Conservation (phyloP, 2,113 vertebrate species). For the Diadophis punctatus region DNA sequence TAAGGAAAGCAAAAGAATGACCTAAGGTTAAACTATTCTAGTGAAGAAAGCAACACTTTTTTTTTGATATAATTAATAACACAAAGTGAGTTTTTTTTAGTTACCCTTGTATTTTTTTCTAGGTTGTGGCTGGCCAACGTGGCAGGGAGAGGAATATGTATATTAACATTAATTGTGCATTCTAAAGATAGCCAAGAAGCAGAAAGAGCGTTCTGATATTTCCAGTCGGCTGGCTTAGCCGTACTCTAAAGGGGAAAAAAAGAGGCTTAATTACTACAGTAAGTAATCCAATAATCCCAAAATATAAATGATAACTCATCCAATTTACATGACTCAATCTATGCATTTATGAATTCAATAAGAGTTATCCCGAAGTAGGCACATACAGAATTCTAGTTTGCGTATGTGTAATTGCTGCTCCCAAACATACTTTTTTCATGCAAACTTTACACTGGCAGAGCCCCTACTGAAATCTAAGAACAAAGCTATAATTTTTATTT, state of each 20-base stretch:
- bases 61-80: not conserved
- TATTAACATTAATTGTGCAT: constrained; percentile 80
- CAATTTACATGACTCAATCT: not conserved
- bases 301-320: not conserved
- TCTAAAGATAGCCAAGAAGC: constrained; percentile 79
- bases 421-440: not conserved
- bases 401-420: not conserved
- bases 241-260: constrained; percentile 68
- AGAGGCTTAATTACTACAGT: not conserved
- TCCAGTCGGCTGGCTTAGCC: constrained; percentile 92
- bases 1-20: not conserved
- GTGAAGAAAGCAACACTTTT: not conserved
- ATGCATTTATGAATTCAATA: not conserved
- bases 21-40: not conserved
- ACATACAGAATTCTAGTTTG: not conserved
- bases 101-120: constrained; percentile 81
- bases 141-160: constrained; percentile 79
- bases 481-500: not conserved
- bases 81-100: too few species aligned
- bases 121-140: constrained; percentile 64
- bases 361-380: not conserved
- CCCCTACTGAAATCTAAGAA: not conserved
- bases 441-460: not conserved
- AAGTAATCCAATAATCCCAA: not conserved
- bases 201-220: constrained; percentile 81